Percentiles rank a stretch among this genome's conserved stretches.
phyloP scores from a whole-genome alignment of 2,113 vertebrate species.

The Bombycilla garrulus region DNA sequence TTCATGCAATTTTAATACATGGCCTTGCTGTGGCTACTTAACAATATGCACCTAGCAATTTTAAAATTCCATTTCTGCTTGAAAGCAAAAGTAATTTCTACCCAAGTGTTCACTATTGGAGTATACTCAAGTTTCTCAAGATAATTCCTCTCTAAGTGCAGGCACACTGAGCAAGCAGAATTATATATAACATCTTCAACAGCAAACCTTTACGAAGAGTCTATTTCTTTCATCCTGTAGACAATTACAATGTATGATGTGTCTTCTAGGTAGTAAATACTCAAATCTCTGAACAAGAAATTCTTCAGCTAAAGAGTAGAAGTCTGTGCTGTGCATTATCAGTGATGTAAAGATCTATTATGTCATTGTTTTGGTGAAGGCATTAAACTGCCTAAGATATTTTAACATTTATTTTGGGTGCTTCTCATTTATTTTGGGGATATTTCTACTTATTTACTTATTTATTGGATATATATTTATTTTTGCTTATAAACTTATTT shows the following conservation, averaged over 20 bases:
- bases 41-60: neutral
- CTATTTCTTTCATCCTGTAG: neutral
- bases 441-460: neutral
- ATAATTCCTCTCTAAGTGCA: neutral
- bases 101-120: neutral
- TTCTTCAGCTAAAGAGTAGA: neutral
- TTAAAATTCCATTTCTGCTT: slow-evolving; percentile 22
- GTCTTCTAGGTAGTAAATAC: neutral
- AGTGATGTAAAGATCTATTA: neutral
- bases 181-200: neutral
- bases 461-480: neutral
- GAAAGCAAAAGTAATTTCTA: slow-evolving; percentile 18
- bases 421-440: neutral
- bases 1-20: slow-evolving; percentile 47
- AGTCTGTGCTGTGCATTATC: neutral
- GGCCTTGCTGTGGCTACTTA: neutral
- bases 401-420: neutral
- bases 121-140: neutral
- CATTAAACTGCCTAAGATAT: neutral
- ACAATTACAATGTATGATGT: neutral
- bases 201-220: neutral
- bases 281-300: neutral
- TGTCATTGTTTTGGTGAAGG: neutral
- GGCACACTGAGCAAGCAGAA: slow-evolving; percentile 28
- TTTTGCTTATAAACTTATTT: neutral